Evolutionary conservation across 2,888 invertebrate genomes (phyloP).

Genomic region (Xestia ashworthii): DNA sequence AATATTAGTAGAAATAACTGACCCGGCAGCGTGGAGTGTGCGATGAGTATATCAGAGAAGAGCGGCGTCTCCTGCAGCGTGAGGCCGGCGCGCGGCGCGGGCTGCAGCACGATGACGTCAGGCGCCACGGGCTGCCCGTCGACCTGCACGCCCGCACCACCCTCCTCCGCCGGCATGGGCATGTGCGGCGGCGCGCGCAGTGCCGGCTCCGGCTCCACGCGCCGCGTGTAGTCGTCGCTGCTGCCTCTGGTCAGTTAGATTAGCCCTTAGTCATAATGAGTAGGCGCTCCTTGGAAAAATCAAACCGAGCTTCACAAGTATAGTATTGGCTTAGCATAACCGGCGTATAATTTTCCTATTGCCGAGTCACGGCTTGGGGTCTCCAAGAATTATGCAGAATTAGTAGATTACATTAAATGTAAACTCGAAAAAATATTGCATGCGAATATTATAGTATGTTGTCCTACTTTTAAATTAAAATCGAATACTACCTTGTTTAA

Average conservation of each 20-base stretch:
- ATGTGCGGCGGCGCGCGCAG: slow-evolving; percentile 60
- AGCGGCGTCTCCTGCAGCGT: slow-evolving; percentile 70
- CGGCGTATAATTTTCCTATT: background rate
- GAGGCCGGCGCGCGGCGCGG: slow-evolving; percentile 54
- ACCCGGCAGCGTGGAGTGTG: slow-evolving; percentile 91
- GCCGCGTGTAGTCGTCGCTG: slow-evolving; percentile 68
- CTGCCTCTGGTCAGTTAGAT: slow-evolving; percentile 69
- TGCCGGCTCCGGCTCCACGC: slow-evolving; percentile 52
- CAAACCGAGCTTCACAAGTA: background rate
- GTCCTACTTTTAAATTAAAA: too few species aligned
- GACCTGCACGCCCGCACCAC: slow-evolving; percentile 59
- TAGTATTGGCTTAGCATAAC: background rate
- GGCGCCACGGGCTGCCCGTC: slow-evolving; percentile 62
- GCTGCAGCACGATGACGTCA: slow-evolving; percentile 57
- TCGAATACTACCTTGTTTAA: too few species aligned
- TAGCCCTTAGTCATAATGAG: background rate
- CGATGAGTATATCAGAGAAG: slow-evolving; percentile 92
- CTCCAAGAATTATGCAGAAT: too few species aligned
- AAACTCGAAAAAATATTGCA: too few species aligned
- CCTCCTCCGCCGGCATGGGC: slow-evolving; percentile 62
- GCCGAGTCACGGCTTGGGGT: background rate
- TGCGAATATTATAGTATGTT: slow-evolving; percentile 20
- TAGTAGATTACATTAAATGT: too few species aligned
- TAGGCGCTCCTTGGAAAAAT: background rate
- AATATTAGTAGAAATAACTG: background rate